Evolutionary conservation across 1,140 invertebrate genomes (phyloP).

Genomic region (Papilio helenus): DNA sequence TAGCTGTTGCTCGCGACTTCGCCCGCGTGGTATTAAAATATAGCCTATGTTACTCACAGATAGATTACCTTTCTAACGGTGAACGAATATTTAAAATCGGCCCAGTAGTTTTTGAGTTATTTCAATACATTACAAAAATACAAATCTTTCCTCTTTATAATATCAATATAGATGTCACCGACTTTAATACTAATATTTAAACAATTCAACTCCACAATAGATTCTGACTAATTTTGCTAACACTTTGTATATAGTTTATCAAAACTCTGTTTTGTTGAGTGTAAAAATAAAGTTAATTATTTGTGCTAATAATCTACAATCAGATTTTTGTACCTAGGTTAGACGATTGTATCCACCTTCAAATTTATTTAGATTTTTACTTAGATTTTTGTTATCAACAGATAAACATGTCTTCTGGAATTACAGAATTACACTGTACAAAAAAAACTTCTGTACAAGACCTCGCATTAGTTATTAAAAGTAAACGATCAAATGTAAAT

Average conservation of each 20-base stretch:
- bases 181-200: neutral
- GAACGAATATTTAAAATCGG: too few species aligned
- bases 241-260: neutral
- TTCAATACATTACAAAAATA: too few species aligned
- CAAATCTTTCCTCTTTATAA: too few species aligned
- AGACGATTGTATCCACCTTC: constrained; percentile 9
- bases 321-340: neutral
- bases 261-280: neutral
- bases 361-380: neutral
- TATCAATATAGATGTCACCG: too few species aligned
- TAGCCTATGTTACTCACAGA: too few species aligned
- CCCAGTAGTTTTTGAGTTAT: too few species aligned
- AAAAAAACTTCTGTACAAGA: neutral
- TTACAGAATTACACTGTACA: too few species aligned
- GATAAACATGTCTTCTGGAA: neutral
- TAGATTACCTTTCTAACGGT: too few species aligned
- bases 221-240: neutral
- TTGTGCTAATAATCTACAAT: neutral
- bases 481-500: constrained; percentile 29
- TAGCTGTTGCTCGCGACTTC: too few species aligned
- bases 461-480: constrained; percentile 37
- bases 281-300: neutral
- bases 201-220: neutral
- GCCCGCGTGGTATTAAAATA: too few species aligned
- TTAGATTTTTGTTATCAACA: neutral